Conservation (phyloP, 2,888 invertebrate genomes). For the Tetragonisca angustula region DNA sequence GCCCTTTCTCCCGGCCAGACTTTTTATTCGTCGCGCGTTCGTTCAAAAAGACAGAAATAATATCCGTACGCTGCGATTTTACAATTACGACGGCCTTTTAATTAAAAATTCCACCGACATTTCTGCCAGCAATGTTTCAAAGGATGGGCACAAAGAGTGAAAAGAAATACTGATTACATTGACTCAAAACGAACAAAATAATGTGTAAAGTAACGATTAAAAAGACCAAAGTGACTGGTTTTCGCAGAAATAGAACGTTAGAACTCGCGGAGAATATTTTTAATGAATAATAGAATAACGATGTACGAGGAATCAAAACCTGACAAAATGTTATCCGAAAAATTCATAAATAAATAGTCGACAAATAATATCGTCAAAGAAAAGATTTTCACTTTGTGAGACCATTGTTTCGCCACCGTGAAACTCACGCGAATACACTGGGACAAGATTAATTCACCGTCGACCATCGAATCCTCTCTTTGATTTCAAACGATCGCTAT, state of each 20-base stretch:
- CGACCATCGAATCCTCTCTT: neutral
- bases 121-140: too few species aligned
- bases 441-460: neutral
- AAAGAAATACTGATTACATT: too few species aligned
- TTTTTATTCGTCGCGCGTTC: slow-evolving; percentile 10
- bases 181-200: too few species aligned
- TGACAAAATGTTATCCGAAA: too few species aligned
- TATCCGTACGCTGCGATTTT: neutral
- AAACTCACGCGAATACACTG: neutral
- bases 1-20: neutral
- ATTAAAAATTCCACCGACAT: neutral
- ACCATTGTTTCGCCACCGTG: neutral
- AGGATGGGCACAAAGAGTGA: too few species aligned
- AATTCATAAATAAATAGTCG: too few species aligned
- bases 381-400: neutral
- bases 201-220: too few species aligned
- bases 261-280: too few species aligned
- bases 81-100: neutral
- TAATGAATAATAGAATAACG: too few species aligned
- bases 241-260: too few species aligned
- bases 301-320: too few species aligned
- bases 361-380: neutral
- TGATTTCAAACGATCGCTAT: slow-evolving; percentile 2
- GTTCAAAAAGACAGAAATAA: neutral
- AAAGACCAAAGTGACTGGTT: too few species aligned